Evolutionary conservation across 2,113 vertebrate genomes (phyloP).

Genomic region (Halcyon senegalensis): DNA sequence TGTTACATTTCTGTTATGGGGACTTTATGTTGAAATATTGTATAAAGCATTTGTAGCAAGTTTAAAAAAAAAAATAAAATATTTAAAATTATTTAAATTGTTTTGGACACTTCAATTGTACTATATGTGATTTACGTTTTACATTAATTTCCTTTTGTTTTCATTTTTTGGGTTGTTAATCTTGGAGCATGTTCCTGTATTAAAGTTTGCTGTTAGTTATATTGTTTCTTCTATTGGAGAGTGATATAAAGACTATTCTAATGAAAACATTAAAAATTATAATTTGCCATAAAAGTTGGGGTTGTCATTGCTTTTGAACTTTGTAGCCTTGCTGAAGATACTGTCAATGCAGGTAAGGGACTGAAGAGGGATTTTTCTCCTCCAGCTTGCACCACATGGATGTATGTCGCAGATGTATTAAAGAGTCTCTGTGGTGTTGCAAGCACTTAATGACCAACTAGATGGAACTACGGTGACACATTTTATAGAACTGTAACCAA

Average conservation of each 20-base stretch:
- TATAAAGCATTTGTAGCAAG: slow-evolving; percentile 92
- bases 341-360: slow-evolving; percentile 41
- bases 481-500: slow-evolving; percentile 74
- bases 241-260: slow-evolving; percentile 86
- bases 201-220: slow-evolving; percentile 80
- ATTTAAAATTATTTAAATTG: slow-evolving; percentile 98
- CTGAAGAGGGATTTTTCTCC: background rate
- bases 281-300: slow-evolving; percentile 77
- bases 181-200: slow-evolving; percentile 84
- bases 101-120: slow-evolving; percentile 86
- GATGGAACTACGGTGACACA: background rate
- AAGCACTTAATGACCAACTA: slow-evolving; percentile 52
- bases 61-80: slow-evolving; percentile 87
- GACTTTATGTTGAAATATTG: slow-evolving; percentile 81
- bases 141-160: slow-evolving; percentile 72
- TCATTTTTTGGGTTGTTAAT: slow-evolving; percentile 79
- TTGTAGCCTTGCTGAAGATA: slow-evolving; percentile 50
- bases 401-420: background rate
- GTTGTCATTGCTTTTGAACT: slow-evolving; percentile 76
- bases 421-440: slow-evolving; percentile 6
- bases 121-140: slow-evolving; percentile 86
- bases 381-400: background rate
- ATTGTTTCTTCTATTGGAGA: slow-evolving; percentile 81
- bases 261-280: slow-evolving; percentile 89
- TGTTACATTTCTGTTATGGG: slow-evolving; percentile 80